Percentiles rank a stretch among this genome's conserved stretches.
Evolutionary conservation across 2,113 vertebrate genomes (phyloP).

Genomic region (Hyperoodon ampullatus): DNA sequence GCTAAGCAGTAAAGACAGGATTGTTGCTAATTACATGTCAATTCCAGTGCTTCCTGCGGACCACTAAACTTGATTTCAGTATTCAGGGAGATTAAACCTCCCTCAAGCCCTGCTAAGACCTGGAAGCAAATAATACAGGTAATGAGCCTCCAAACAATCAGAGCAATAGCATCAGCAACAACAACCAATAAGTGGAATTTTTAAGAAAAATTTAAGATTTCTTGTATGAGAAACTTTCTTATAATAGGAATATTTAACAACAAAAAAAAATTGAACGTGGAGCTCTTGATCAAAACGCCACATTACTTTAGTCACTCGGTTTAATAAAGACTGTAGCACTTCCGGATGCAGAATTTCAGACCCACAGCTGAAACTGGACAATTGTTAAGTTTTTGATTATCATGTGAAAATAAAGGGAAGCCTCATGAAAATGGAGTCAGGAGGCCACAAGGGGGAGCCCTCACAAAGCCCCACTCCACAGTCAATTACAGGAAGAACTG

Average conservation of each 20-base stretch:
- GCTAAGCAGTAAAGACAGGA: background rate
- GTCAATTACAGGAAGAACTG: background rate
- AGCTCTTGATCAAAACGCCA: background rate
- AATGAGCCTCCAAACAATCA: background rate
- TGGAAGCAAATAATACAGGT: background rate
- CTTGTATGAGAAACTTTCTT: background rate
- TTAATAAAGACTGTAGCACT: background rate
- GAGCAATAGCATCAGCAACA: background rate
- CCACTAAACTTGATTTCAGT: background rate
- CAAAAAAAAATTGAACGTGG: background rate
- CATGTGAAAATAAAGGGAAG: background rate
- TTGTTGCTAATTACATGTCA: background rate
- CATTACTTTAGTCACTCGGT: background rate
- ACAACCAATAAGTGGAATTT: background rate
- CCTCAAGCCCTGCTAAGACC: background rate
- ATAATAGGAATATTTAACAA: background rate
- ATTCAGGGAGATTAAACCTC: background rate
- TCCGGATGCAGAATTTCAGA: background rate
- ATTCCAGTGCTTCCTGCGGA: background rate
- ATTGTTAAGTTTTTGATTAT: background rate
- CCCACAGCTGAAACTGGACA: background rate
- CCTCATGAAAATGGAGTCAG: background rate
- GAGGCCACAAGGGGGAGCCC: background rate
- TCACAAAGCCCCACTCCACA: background rate
- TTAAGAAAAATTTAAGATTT: background rate